phyloP scores from a whole-genome alignment of 2,113 vertebrate genomes.

The Crypturellus undulatus region DNA sequence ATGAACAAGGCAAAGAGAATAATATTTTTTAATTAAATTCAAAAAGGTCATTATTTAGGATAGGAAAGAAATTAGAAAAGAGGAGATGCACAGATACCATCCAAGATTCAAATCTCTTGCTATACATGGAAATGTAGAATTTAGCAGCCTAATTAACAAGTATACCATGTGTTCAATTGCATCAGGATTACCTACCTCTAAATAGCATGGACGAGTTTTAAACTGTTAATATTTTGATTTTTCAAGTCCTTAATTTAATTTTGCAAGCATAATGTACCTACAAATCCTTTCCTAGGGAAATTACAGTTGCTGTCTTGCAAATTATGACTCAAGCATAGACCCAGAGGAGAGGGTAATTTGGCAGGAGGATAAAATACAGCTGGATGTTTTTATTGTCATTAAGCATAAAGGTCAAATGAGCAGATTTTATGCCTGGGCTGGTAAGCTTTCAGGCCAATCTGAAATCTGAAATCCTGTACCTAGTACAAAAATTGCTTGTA shows the following conservation, averaged over 20 bases:
- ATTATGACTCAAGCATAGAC: neutral
- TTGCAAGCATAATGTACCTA: neutral
- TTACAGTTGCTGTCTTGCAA: neutral
- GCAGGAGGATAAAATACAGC: neutral
- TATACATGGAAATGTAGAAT: neutral
- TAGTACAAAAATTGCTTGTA: slow-evolving; percentile 3
- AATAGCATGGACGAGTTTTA: neutral
- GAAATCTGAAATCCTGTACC: neutral
- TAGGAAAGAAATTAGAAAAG: neutral
- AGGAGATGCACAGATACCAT: neutral
- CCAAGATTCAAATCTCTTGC: neutral
- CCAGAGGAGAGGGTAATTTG: neutral
- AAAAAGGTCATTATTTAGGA: neutral
- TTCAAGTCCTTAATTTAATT: neutral
- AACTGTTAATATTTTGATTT: neutral
- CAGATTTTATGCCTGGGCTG: slow-evolving; percentile 17
- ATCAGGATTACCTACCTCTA: neutral
- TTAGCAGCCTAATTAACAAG: neutral
- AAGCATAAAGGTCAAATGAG: neutral
- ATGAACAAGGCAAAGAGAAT: neutral
- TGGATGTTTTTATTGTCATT: neutral
- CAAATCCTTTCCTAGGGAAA: neutral
- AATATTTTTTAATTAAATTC: slow-evolving; percentile 4
- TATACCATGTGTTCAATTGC: neutral
- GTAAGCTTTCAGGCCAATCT: slow-evolving; percentile 40